Evolutionary conservation across 1,140 invertebrate genomes (phyloP).

Genomic region (Cotesia vestalis): DNA sequence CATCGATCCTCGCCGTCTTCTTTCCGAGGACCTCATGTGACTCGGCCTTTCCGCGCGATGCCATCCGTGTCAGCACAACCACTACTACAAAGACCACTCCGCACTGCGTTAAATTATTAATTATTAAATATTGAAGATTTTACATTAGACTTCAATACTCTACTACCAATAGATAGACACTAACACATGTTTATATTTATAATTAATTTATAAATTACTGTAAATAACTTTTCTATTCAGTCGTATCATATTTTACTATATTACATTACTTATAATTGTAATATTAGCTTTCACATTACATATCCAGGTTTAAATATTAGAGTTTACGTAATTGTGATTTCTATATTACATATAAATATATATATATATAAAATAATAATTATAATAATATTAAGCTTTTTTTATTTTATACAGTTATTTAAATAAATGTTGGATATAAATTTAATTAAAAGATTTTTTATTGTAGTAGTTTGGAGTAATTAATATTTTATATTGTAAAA

Average conservation of each 20-base stretch:
- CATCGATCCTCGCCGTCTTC: conserved; percentile 40
- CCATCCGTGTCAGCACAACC: too few relatives aligned
- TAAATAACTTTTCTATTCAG: conserved; percentile 4
- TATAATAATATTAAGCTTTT: background rate
- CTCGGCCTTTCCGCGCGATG: background rate
- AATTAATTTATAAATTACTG: conserved; percentile 20
- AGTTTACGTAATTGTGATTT: conserved; percentile 25
- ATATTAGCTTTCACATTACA: background rate
- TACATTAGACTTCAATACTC: too few relatives aligned
- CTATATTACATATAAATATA: background rate
- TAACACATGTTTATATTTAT: background rate
- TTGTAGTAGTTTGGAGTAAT: background rate
- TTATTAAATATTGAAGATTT: too few relatives aligned
- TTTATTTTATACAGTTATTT: conserved; percentile 49
- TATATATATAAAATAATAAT: too few relatives aligned
- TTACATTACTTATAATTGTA: conserved; percentile 8
- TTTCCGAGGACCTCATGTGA: conserved; percentile 18
- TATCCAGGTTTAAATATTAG: conserved; percentile 19
- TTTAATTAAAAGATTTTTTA: background rate
- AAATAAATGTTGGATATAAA: conserved; percentile 50
- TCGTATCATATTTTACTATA: background rate
- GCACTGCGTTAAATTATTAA: too few relatives aligned
- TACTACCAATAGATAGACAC: too few relatives aligned
- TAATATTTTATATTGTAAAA: too few relatives aligned
- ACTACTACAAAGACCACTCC: too few relatives aligned